phyloP scores from a whole-genome alignment of 2,113 vertebrate genomes.

The Boulengeromyrus knoepffleri region DNA sequence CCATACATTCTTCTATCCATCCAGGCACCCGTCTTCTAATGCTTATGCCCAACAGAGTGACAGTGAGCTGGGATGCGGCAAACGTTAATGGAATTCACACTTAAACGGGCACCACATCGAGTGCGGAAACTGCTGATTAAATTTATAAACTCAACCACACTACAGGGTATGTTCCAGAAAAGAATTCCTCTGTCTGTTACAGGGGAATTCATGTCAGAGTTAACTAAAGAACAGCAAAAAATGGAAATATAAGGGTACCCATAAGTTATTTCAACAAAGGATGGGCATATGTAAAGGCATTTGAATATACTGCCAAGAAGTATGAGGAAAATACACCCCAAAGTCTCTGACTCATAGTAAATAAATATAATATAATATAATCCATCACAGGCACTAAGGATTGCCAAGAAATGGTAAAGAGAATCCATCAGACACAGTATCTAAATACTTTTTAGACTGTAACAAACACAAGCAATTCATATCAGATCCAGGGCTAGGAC shows the following conservation, averaged over 20 bases:
- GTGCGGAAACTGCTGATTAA: not conserved
- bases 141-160: not conserved
- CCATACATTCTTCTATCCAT: not conserved
- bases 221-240: not conserved
- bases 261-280: not conserved
- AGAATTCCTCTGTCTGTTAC: not conserved
- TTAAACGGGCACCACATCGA: not conserved
- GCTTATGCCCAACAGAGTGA: not conserved
- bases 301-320: not conserved
- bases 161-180: not conserved
- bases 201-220: not conserved
- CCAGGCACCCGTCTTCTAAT: not conserved
- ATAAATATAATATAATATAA: conserved; percentile 4
- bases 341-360: not conserved
- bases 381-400: not conserved
- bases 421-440: not conserved
- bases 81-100: not conserved
- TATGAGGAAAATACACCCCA: not conserved
- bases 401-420: not conserved
- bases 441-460: not conserved
- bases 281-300: not conserved
- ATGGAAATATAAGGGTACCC: not conserved
- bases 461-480: not conserved
- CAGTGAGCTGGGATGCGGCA: not conserved
- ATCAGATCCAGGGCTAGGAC: not conserved